Evolutionary conservation across 2,797 vertebrate species (phyloP).

Genomic region (Channallabes apus): DNA sequence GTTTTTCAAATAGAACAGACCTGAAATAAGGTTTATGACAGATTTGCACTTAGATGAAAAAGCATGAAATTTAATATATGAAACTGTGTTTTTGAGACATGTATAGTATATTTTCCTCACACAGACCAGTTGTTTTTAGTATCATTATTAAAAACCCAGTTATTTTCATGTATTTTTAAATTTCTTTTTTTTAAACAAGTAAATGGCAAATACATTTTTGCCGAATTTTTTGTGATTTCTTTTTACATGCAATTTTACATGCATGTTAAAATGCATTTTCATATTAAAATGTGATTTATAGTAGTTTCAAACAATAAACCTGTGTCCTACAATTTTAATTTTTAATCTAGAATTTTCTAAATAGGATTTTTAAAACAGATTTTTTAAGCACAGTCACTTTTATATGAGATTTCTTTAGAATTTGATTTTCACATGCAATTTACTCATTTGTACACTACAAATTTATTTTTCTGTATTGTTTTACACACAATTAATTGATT

Average conservation of each 20-base stretch:
- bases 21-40: background rate
- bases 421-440: background rate
- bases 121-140: background rate
- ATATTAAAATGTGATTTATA: background rate
- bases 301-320: background rate
- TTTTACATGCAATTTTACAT: background rate
- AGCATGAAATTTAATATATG: background rate
- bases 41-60: background rate
- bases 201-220: background rate
- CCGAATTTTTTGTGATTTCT: background rate
- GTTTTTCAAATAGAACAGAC: background rate
- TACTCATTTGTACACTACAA: background rate
- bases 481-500: background rate
- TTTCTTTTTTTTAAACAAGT: background rate
- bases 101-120: background rate
- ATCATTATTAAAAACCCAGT: background rate
- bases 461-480: background rate
- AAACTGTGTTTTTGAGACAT: background rate
- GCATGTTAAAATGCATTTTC: background rate
- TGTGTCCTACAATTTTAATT: background rate
- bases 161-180: background rate
- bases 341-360: background rate
- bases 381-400: background rate
- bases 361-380: background rate
- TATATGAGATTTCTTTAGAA: background rate